Base-by-base conservation (phyloP, 2,888 invertebrate genomes). In the Oscheius onirici region DNA sequence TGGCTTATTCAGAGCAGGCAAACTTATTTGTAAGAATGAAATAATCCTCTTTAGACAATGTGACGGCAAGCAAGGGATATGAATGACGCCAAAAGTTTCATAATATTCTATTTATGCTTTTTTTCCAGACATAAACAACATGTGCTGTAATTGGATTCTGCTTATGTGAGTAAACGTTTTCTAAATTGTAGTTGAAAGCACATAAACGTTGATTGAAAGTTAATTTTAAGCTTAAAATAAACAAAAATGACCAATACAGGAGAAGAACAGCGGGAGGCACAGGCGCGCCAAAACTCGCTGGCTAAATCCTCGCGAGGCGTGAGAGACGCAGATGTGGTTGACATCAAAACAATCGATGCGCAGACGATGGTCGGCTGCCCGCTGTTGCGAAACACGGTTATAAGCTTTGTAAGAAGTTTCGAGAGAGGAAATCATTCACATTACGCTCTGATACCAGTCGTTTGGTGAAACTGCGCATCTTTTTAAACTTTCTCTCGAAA, bases 271-370 rank as follows among this genome's bases (percentile, higher is more conserved):
- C 3, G 46, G n/a, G 46, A 46, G 17, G 46, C 8, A n/a, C n/a
- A 10, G 46, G 15, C 13, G 46, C 17, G 46, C 46, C 34, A 34
- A 34, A 34, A 34, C 34, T 34, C 34, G 34, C 34, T 34, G 8
- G 34, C 34, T 3, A 8, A 34, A 34, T 8, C 34, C 34, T 34
- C 34, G 34, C 20, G 49, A 15, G 22, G 22, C 20, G 26, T 49
- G 63, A 63, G 63, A 49, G 63, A 63, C 49, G 49, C 63, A 46
- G 63, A 63, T 46, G 34, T 49, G 22, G 60, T 60, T 20, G 63
- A 63, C 63, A 49, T 49, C 49, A 63, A 63, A 63, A 63, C 63
- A 63, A 63, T 63, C 63, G 63, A 63, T 63, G 63, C 63, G 63
- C 63, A 58, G 63, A 15, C 44, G 61, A 46, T 61, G 43, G 61